These are phyloP conservation scores for Gallinago nigripennis DNA, from an alignment of 2,797 vertebrate species.

Conservation along the genomic window DNA sequence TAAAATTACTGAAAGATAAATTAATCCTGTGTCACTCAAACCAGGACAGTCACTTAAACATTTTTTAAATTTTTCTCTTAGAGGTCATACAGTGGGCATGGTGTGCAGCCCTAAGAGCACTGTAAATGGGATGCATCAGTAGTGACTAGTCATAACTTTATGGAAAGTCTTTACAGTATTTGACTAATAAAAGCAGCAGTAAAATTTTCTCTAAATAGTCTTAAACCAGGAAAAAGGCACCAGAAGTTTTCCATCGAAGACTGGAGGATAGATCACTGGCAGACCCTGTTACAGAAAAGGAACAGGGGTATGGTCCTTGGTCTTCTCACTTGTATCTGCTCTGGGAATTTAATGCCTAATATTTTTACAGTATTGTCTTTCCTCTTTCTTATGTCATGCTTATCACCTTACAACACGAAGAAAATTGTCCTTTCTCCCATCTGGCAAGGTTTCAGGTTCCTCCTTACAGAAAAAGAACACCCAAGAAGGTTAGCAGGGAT, in stretches of 20 bases:
- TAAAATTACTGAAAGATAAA: neutral
- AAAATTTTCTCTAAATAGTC: constrained; percentile 6
- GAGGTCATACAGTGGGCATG: neutral
- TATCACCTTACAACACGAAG: neutral
- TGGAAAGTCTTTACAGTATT: neutral
- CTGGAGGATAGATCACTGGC: neutral
- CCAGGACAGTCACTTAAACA: neutral
- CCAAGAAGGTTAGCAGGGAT: neutral
- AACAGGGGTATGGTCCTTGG: neutral
- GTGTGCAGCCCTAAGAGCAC: neutral
- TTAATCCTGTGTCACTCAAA: neutral
- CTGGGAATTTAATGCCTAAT: neutral
- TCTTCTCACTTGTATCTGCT: neutral
- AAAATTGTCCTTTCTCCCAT: neutral
- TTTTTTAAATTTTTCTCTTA: neutral
- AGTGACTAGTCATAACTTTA: neutral
- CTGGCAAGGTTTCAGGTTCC: neutral
- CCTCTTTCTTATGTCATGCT: neutral
- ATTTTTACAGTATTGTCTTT: neutral
- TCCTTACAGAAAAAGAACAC: neutral
- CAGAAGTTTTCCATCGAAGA: neutral
- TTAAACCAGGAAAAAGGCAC: neutral
- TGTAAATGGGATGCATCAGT: neutral
- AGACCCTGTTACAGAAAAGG: neutral
- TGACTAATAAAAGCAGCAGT: neutral